A percentile compares a stretch with the other conserved stretches of the same genome.
phyloP scores from a whole-genome alignment of 92 coral and sea anemone genomes.

The Epizoanthus illoricatus region DNA sequence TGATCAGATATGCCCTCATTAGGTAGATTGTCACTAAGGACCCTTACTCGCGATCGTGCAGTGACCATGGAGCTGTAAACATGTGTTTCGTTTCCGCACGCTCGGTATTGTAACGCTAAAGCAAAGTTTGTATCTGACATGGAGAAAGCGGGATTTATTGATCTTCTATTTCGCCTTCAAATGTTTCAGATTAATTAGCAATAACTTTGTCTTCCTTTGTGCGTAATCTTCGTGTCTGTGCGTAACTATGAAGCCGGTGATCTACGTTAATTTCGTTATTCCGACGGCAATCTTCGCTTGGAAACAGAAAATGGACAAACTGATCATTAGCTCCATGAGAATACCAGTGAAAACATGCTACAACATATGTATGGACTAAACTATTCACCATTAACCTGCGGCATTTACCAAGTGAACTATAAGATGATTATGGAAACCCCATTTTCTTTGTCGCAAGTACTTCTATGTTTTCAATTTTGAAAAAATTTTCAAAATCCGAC shows the following conservation, averaged over 20 bases:
- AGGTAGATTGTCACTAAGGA: neutral
- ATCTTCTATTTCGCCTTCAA: neutral
- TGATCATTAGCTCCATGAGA: too few relatives aligned
- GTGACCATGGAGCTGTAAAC: neutral
- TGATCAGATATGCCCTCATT: slow-evolving; percentile 5
- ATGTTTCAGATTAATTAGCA: slow-evolving; percentile 12
- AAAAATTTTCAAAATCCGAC: neutral
- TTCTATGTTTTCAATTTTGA: neutral
- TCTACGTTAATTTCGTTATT: neutral
- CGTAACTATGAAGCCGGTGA: neutral
- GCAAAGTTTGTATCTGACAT: slow-evolving; percentile 1
- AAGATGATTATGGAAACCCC: slow-evolving; percentile 19
- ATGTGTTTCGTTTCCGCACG: neutral
- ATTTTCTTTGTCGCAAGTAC: neutral
- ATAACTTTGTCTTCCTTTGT: slow-evolving; percentile 3
- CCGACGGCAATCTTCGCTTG: neutral
- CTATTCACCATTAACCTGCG: slow-evolving; percentile 9
- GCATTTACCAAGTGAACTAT: slow-evolving; percentile 13
- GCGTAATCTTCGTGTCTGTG: neutral
- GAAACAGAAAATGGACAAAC: slow-evolving; percentile 8
- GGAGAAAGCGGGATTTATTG: neutral
- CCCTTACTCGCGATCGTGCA: neutral
- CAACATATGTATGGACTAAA: neutral
- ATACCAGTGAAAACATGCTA: neutral
- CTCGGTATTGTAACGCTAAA: neutral